phyloP scores from a whole-genome alignment of 2,797 vertebrate species.

The Molossus alvarezi region DNA sequence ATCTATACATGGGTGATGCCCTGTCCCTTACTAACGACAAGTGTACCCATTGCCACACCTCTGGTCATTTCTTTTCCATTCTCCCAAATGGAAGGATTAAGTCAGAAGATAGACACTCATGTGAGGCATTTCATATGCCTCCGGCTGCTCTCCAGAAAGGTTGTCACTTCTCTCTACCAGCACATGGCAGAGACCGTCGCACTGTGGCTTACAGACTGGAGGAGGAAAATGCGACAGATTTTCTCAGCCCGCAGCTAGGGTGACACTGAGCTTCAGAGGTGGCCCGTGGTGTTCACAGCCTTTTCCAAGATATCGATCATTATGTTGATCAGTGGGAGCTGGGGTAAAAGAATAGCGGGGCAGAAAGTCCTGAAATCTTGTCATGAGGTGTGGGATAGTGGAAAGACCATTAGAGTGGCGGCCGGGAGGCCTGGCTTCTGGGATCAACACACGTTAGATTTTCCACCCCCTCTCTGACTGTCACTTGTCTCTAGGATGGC shows the following conservation, averaged over 20 bases:
- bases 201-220: not conserved
- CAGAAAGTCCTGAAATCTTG: not conserved
- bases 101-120: not conserved
- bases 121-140: not conserved
- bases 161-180: not conserved
- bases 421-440: not conserved
- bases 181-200: not conserved
- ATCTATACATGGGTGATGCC: not conserved
- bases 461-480: not conserved
- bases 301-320: not conserved
- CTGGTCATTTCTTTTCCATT: slow-evolving; percentile 13
- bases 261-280: not conserved
- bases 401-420: not conserved
- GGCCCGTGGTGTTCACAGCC: not conserved
- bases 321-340: not conserved
- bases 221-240: not conserved
- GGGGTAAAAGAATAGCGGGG: not conserved
- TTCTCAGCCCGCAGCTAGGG: not conserved
- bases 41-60: not conserved
- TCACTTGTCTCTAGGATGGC: not conserved
- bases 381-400: not conserved
- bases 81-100: not conserved
- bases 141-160: not conserved
- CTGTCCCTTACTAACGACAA: not conserved
- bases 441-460: not conserved